Percentiles rank a stretch among this genome's conserved stretches.
phyloP scores from a whole-genome alignment of 1,140 invertebrate genomes.

The Ephestia elutella region DNA sequence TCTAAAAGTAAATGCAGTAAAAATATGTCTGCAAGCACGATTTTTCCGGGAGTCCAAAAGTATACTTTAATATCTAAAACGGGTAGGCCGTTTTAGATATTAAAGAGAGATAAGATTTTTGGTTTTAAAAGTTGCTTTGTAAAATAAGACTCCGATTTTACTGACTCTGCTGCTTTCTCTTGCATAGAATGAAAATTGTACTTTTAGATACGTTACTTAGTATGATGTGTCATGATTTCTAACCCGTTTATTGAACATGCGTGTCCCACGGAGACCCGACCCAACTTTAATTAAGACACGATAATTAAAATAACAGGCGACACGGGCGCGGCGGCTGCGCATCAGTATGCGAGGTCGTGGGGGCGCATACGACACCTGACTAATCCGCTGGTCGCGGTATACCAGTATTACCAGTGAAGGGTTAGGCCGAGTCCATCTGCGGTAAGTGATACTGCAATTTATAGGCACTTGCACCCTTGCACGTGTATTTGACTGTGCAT shows the following conservation, averaged over 20 bases:
- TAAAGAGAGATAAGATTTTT: no score
- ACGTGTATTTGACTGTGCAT: no score
- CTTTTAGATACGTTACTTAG: no score
- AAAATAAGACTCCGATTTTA: no score
- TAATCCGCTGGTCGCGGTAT: conserved; percentile 22
- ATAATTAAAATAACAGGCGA: conserved; percentile 66
- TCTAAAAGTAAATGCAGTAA: no score
- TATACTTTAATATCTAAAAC: no score
- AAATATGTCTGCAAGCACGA: no score
- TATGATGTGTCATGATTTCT: neutral
- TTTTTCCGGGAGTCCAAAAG: no score
- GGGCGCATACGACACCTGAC: conserved; percentile 43
- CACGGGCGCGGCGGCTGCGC: conserved; percentile 37
- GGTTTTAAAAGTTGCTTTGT: no score
- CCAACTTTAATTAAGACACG: conserved; percentile 62
- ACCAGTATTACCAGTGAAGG: neutral
- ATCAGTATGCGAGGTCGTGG: conserved; percentile 57
- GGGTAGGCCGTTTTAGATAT: no score
- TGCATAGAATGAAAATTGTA: no score
- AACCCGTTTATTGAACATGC: neutral
- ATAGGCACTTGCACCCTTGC: neutral
- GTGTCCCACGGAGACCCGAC: conserved; percentile 8
- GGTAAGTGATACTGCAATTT: neutral
- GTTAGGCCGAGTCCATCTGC: neutral
- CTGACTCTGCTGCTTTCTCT: no score